Percentiles rank a stretch among this genome's conserved stretches.
These are phyloP conservation scores for Panthera tigris DNA, from an alignment of 2,113 vertebrate species.

Conservation along the genomic window DNA sequence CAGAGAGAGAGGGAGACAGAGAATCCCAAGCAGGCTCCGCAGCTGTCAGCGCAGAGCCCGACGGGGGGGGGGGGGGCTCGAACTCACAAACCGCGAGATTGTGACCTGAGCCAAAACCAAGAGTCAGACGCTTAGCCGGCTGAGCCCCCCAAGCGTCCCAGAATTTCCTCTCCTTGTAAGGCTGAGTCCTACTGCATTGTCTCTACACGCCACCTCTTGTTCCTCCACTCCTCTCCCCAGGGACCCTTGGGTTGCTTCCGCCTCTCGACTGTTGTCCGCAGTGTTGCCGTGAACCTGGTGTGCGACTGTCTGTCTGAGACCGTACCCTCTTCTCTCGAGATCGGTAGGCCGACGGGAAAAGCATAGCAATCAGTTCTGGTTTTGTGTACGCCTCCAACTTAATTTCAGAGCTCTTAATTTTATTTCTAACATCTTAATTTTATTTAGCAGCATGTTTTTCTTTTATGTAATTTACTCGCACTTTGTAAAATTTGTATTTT, in stretches of 20 bases:
- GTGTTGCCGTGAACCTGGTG: neutral
- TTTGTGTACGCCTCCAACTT: neutral
- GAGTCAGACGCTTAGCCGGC: too few relatives aligned
- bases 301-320: neutral
- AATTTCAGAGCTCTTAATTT: neutral
- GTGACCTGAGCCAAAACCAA: too few relatives aligned
- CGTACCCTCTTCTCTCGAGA: neutral
- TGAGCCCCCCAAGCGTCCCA: too few relatives aligned
- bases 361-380: neutral
- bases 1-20: too few relatives aligned
- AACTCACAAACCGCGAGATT: too few relatives aligned
- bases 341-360: neutral
- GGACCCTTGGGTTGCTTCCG: neutral
- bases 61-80: too few relatives aligned
- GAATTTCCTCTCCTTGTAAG: neutral
- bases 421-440: neutral
- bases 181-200: neutral
- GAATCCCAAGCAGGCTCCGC: too few relatives aligned
- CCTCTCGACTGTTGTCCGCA: neutral
- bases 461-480: slow-evolving; percentile 1
- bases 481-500: neutral
- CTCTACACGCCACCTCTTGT: neutral
- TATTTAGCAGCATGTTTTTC: neutral
- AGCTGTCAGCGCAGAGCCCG: too few relatives aligned
- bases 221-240: neutral